These are phyloP conservation scores for Semaprochilodus insignis DNA, from an alignment of 2,797 vertebrate species.

Conservation along the genomic window DNA sequence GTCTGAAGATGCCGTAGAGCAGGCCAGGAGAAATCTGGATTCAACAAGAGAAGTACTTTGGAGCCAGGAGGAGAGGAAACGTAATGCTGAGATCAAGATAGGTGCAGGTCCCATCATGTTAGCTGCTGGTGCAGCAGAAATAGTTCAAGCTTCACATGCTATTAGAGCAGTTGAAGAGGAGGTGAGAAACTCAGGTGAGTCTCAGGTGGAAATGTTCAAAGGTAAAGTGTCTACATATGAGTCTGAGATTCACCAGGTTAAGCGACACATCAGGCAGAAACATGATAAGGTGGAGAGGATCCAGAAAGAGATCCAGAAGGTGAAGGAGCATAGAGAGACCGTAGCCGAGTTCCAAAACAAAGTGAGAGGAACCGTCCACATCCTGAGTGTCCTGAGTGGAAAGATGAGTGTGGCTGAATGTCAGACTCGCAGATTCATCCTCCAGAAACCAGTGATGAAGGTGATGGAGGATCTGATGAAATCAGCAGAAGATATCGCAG, in stretches of 20 bases:
- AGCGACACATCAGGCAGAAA: neutral
- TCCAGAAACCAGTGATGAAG: constrained; percentile 3
- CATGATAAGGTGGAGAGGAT: neutral
- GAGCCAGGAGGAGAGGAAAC: neutral
- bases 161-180: constrained; percentile 8
- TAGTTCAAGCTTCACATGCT: neutral
- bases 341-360: constrained; percentile 3
- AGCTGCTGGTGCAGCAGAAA: accelerated
- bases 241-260: neutral
- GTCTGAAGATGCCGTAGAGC: neutral
- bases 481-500: neutral
- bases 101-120: constrained; percentile 10
- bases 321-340: neutral
- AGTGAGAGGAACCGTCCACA: neutral
- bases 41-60: neutral
- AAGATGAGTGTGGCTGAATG: neutral
- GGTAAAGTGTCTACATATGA: constrained; percentile 7
- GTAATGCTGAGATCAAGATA: accelerated
- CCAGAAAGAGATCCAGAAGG: neutral
- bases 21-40: neutral
- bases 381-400: constrained; percentile 22
- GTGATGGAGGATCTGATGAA: constrained; percentile 23
- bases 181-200: neutral
- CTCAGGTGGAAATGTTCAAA: neutral
- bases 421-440: constrained; percentile 30